These are phyloP conservation scores for Morpho deidamia DNA, from an alignment of 2,888 invertebrate species.

Conservation along the genomic window DNA sequence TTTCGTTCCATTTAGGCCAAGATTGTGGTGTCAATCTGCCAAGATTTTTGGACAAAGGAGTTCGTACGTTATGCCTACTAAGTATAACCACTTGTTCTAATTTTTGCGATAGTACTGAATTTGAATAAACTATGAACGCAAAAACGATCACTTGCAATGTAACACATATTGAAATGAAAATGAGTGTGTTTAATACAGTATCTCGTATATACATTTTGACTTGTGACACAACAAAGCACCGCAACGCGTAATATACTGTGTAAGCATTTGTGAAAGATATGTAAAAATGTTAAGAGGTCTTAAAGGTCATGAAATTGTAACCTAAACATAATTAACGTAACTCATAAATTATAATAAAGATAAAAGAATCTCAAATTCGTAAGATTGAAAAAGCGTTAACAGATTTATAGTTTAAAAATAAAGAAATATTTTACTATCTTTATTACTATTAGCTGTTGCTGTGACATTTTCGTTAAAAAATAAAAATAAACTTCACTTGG, in stretches of 20 bases:
- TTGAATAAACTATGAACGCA: slow-evolving; percentile 11
- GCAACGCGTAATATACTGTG: neutral
- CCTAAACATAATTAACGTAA: slow-evolving; percentile 1
- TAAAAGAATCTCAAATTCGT: no score
- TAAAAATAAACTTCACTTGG: no score
- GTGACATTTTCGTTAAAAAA: no score
- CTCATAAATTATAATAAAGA: neutral
- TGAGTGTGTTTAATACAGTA: slow-evolving; percentile 4
- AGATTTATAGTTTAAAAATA: no score
- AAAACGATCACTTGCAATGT: slow-evolving; percentile 14
- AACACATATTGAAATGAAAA: slow-evolving; percentile 14
- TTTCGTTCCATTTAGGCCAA: slow-evolving; percentile 55
- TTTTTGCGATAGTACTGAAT: slow-evolving; percentile 6
- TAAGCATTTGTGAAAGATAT: slow-evolving; percentile 3
- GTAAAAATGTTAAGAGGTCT: slow-evolving; percentile 12
- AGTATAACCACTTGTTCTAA: slow-evolving; percentile 51
- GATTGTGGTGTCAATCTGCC: slow-evolving; percentile 40
- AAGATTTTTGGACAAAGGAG: slow-evolving; percentile 50
- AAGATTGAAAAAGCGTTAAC: no score
- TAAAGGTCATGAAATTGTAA: slow-evolving; percentile 18
- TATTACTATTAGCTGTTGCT: no score
- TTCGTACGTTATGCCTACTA: slow-evolving; percentile 56
- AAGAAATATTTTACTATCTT: no score
- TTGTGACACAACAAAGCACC: neutral
- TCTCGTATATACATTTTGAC: slow-evolving; percentile 13